Evolutionary conservation across 2,797 vertebrate species (phyloP).

Genomic region (Aythya fuligula): DNA sequence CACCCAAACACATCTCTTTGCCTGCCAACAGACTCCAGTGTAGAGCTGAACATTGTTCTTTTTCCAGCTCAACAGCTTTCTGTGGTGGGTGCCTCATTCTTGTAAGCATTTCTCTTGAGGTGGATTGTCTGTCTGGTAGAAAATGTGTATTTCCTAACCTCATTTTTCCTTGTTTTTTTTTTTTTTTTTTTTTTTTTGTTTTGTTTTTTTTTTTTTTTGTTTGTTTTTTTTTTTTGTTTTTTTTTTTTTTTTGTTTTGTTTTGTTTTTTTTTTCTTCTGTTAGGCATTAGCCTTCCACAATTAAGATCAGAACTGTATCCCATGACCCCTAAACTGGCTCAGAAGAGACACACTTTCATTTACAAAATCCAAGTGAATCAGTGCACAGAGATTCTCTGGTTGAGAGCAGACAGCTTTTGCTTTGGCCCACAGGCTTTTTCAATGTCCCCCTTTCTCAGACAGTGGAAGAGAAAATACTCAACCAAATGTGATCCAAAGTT

Average conservation of each 20-base stretch:
- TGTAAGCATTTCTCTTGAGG: background rate
- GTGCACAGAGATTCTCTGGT: background rate
- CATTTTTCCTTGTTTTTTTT: background rate
- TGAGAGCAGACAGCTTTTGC: background rate
- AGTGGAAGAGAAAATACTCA: background rate
- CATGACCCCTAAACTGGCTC: background rate
- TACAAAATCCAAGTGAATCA: background rate
- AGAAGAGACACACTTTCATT: background rate
- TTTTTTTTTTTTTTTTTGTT: no score
- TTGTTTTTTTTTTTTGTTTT: background rate
- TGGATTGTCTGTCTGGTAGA: background rate
- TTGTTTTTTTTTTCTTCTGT: background rate
- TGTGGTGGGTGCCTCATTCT: background rate
- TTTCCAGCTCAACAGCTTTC: background rate
- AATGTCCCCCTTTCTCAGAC: background rate
- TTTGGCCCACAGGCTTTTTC: background rate
- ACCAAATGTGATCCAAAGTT: background rate
- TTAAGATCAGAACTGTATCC: background rate
- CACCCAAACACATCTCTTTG: background rate
- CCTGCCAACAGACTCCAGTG: background rate
- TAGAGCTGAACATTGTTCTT: background rate
- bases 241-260: no score
- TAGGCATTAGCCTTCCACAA: background rate
- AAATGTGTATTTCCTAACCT: background rate
- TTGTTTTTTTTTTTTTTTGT: background rate